A percentile compares a stretch with the other conserved stretches of the same genome.
Conservation (phyloP, 2,888 invertebrate genomes). For the Hoplodrina blanda region DNA sequence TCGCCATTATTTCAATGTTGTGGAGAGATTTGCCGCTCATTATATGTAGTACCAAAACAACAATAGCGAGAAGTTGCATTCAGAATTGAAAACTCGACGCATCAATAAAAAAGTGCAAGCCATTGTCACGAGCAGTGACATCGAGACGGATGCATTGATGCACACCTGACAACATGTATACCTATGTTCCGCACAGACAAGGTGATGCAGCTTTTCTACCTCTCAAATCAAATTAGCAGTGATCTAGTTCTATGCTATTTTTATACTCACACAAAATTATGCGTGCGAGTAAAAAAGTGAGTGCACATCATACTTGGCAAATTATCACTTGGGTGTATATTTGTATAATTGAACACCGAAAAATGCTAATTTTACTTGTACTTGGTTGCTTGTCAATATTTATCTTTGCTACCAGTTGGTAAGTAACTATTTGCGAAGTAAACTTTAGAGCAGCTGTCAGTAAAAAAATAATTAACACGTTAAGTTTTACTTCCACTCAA, state of each 20-base stretch:
- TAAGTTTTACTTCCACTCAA: constrained; percentile 14
- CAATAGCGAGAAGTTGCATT: constrained; percentile 60
- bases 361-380: constrained; percentile 40
- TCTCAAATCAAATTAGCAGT: background rate
- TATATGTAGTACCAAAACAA: constrained; percentile 50
- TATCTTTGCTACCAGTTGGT: constrained; percentile 53
- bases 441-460: constrained; percentile 31
- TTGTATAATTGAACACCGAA: constrained; percentile 28
- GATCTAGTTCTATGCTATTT: background rate
- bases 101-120: constrained; percentile 59
- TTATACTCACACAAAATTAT: background rate
- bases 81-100: constrained; percentile 41
- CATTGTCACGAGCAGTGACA: constrained; percentile 53
- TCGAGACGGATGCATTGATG: constrained; percentile 23
- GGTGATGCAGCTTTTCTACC: background rate
- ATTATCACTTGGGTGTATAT: constrained; percentile 36
- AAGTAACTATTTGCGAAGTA: constrained; percentile 33
- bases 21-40: constrained; percentile 60
- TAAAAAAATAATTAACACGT: constrained; percentile 9
- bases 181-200: constrained; percentile 20
- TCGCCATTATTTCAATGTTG: constrained; percentile 51
- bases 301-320: constrained; percentile 41
- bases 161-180: constrained; percentile 12
- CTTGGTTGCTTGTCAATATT: constrained; percentile 54
- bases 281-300: background rate